phyloP scores from a whole-genome alignment of 2,797 vertebrate genomes.

The Melanotaenia trifasciata region DNA sequence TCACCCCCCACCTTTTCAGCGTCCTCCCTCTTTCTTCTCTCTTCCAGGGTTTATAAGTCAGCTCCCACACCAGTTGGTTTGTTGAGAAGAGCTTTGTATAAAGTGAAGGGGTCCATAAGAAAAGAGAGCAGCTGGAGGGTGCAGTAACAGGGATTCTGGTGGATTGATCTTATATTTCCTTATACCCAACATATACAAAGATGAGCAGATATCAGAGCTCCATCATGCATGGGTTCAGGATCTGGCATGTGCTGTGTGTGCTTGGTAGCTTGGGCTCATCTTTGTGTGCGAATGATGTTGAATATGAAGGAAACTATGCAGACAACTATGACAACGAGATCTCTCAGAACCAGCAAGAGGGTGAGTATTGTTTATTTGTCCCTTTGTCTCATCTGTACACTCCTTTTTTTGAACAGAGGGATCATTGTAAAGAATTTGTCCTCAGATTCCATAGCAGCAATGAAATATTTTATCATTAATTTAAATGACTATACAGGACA shows the following conservation, averaged over 20 bases:
- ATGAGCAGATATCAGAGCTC: not conserved
- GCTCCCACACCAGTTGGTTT: constrained; percentile 41
- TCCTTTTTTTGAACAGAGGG: constrained; percentile 38
- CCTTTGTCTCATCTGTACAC: constrained; percentile 4
- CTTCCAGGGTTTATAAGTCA: constrained; percentile 63
- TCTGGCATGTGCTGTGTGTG: constrained; percentile 54
- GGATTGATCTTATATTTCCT: constrained; percentile 11
- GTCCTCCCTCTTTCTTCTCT: constrained; percentile 49
- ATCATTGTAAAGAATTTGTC: not conserved
- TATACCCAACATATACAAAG: not conserved
- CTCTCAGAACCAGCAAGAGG: constrained; percentile 58
- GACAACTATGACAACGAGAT: constrained; percentile 72
- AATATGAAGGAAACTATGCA: constrained; percentile 54
- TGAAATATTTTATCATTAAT: not conserved
- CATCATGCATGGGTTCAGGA: constrained; percentile 48
- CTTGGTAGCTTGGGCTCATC: constrained; percentile 30
- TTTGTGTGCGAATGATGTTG: constrained; percentile 32
- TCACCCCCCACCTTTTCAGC: constrained; percentile 37
- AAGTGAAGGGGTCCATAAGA: constrained; percentile 5
- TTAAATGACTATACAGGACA: not conserved
- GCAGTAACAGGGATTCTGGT: constrained; percentile 15
- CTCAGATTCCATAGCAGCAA: constrained; percentile 1
- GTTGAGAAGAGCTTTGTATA: constrained; percentile 34
- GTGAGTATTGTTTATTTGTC: constrained; percentile 54
- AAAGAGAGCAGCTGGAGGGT: constrained; percentile 7